Percentiles rank a stretch among this genome's conserved stretches.
phyloP scores from a whole-genome alignment of 2,888 invertebrate species.

The Unio pictorum region DNA sequence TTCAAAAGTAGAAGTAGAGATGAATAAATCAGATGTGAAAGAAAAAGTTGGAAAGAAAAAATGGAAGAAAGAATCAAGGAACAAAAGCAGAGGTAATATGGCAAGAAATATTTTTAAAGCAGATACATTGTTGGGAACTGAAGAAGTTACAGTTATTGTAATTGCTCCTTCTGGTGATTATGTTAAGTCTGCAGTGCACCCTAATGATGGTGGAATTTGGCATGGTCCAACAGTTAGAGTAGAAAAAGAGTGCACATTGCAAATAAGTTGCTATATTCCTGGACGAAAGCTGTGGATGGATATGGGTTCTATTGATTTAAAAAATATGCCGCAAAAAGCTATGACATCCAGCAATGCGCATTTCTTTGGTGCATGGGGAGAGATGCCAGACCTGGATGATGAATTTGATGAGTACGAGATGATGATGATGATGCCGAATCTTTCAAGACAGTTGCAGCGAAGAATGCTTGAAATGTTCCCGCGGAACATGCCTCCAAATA shows the following conservation, averaged over 20 bases:
- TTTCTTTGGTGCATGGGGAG: too few relatives aligned
- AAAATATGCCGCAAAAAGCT: too few relatives aligned
- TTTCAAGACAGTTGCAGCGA: conserved; percentile 1
- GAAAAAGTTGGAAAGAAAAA: too few relatives aligned
- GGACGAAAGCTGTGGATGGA: conserved; percentile 13
- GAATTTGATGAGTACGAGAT: conserved; percentile 14
- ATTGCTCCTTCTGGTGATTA: conserved; percentile 9
- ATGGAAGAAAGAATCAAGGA: too few relatives aligned
- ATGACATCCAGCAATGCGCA: too few relatives aligned
- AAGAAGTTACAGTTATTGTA: conserved; percentile 6
- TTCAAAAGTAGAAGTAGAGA: too few relatives aligned
- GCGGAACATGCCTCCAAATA: conserved; percentile 7
- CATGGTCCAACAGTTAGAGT: neutral
- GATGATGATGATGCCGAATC: conserved; percentile 11
- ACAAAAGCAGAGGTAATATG: too few relatives aligned
- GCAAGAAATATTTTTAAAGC: too few relatives aligned
- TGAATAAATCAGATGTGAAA: too few relatives aligned
- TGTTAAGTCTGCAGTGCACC: too few relatives aligned
- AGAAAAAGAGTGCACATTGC: conserved; percentile 2
- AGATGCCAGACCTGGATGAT: neutral
- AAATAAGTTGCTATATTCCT: conserved; percentile 11
- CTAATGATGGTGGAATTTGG: too few relatives aligned
- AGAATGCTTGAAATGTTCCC: conserved; percentile 4
- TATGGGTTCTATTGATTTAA: conserved; percentile 3
- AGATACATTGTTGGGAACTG: too few relatives aligned